A percentile compares a stretch with the other conserved stretches of the same genome.
These are phyloP conservation scores for Serilophus lunatus DNA, from an alignment of 2,113 vertebrate genomes.

Conservation along the genomic window DNA sequence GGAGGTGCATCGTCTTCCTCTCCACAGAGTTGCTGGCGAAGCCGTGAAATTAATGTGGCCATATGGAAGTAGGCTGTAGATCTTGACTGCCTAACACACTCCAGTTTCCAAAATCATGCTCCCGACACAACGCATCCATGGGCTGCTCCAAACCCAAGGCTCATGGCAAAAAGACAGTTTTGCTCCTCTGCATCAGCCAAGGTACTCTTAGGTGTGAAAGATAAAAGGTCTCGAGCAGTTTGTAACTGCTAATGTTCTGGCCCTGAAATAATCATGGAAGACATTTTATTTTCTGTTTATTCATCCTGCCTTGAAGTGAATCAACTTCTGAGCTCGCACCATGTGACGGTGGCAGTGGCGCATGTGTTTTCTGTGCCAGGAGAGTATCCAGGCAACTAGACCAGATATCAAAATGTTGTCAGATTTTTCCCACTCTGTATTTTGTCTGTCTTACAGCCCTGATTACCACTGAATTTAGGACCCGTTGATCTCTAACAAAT, in stretches of 20 bases:
- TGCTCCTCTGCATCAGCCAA: neutral
- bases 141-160: neutral
- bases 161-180: neutral
- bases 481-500: neutral
- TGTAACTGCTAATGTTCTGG: constrained; percentile 4
- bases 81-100: constrained; percentile 43
- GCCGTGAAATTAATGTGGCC: neutral
- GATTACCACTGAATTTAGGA: constrained; percentile 4
- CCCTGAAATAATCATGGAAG: neutral
- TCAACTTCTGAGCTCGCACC: constrained; percentile 52
- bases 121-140: neutral
- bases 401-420: constrained; percentile 35
- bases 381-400: constrained; percentile 66
- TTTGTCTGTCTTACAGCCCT: constrained; percentile 19
- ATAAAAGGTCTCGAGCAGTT: constrained; percentile 17
- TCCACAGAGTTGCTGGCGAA: neutral
- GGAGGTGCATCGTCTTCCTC: constrained; percentile 25
- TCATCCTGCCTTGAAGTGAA: constrained; percentile 42
- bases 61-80: constrained; percentile 59
- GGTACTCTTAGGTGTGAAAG: constrained; percentile 14
- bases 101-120: constrained; percentile 34
- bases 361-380: constrained; percentile 24
- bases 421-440: constrained; percentile 35
- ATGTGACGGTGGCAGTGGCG: constrained; percentile 12
- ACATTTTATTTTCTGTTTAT: constrained; percentile 55